Evolutionary conservation across 2,113 vertebrate species (phyloP).

Genomic region (Bettongia penicillata): DNA sequence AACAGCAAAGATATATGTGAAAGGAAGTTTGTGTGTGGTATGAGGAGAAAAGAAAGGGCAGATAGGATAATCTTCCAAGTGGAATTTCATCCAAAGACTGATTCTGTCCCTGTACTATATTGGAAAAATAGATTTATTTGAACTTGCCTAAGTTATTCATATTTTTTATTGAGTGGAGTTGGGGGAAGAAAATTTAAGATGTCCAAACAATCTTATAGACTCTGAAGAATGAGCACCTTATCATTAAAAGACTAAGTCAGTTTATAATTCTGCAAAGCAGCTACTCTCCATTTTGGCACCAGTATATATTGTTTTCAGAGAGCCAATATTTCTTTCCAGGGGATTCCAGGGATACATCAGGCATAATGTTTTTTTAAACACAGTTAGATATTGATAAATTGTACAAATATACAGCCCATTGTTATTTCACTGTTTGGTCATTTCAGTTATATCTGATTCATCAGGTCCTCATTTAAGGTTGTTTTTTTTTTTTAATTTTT

Average conservation of each 20-base stretch:
- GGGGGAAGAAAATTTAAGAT: constrained; percentile 50
- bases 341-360: constrained; percentile 58
- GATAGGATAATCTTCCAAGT: constrained; percentile 59
- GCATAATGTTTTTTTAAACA: constrained; percentile 61
- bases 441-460: background rate
- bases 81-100: constrained; percentile 49
- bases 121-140: constrained; percentile 63
- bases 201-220: background rate
- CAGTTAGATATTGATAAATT: constrained; percentile 32
- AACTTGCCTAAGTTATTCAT: constrained; percentile 48
- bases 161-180: constrained; percentile 7
- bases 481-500: background rate
- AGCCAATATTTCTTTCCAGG: constrained; percentile 58
- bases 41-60: constrained; percentile 40
- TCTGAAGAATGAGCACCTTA: constrained; percentile 34
- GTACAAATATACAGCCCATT: background rate
- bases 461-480: background rate
- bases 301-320: constrained; percentile 34
- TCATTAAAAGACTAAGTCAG: constrained; percentile 56
- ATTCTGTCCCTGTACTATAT: constrained; percentile 45
- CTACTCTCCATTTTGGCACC: constrained; percentile 65
- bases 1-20: constrained; percentile 43
- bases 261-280: constrained; percentile 60
- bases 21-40: constrained; percentile 46
- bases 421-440: background rate